Percentiles rank a stretch among this genome's conserved stretches.
Evolutionary conservation across 2,113 vertebrate species (phyloP).

Genomic region (Cettia cetti): DNA sequence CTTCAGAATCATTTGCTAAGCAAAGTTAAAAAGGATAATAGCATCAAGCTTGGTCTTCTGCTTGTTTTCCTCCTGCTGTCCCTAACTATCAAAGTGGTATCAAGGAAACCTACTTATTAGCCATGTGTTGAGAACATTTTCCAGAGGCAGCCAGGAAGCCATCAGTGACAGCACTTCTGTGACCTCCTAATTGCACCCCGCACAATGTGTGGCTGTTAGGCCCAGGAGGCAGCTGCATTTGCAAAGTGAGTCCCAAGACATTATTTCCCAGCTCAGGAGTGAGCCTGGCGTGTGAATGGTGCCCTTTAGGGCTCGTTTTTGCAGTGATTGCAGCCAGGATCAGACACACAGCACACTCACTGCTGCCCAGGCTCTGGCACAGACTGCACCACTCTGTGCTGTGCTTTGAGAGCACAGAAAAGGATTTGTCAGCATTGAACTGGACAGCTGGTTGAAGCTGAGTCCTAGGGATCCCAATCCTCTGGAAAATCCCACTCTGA

Average conservation of each 20-base stretch:
- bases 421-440: background rate
- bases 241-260: background rate
- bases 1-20: conserved; percentile 58
- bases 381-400: background rate
- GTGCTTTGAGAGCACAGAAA: background rate
- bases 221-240: conserved; percentile 32
- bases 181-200: conserved; percentile 49
- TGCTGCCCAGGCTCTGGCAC: background rate
- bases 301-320: background rate
- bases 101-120: conserved; percentile 60
- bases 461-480: background rate
- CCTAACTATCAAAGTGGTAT: conserved; percentile 45
- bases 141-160: conserved; percentile 28
- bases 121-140: conserved; percentile 41
- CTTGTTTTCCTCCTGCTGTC: conserved; percentile 58
- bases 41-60: background rate
- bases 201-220: background rate
- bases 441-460: background rate
- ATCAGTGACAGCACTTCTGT: conserved; percentile 15
- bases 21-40: conserved; percentile 60
- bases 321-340: background rate
- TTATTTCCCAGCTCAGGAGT: background rate
- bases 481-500: background rate
- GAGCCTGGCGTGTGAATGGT: background rate
- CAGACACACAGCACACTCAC: background rate